Evolutionary conservation across 2,888 invertebrate species (phyloP), one percentile per base, ranked within the genome.

Genomic region (Platycheirus albimanus): DNA sequence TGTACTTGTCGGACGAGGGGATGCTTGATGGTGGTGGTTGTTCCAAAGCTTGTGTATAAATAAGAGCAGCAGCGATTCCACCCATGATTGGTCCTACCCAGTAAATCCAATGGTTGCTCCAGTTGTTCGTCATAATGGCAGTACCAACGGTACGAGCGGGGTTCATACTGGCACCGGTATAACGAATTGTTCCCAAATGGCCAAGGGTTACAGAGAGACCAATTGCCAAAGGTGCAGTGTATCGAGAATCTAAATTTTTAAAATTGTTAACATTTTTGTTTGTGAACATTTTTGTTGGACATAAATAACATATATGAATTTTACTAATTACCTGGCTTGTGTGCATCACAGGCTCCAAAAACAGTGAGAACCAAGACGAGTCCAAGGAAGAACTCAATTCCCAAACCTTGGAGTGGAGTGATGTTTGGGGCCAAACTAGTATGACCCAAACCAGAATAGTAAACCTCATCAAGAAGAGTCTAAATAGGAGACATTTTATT

Each of bases 81-180:
- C 97, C 97, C 1, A 95, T 91, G 77, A 96, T 93, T 0, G 97
- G 97, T 0, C 97, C 97, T n/a, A 94, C 93, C 97, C 97, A 97
- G 91, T 96, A 97, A 0, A 97, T 95, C 97, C 97, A 98, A 87
- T 98, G 98, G 86, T 96, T 90, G 3, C 91, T 90, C 95, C 96
- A 98, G 30, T 91, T 91, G 79, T 93, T 93, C 85, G 94, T 93
- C 72, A 97, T 94, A 20, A 97, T 93, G 1, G 98, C 96, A 0
- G 97, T 96, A 75, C 98, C 98, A 88, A 98, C 94, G 77, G 96
- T 95, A 81, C 98, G 93, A 0, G 98, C 98, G 0, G 98, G 97
- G 91, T 98, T 98, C 97, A 98, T 97, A 87, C 97, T 95, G 41
- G 97, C 94, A 49, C 97, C 97, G 8, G 98, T 97, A 88, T 93